A percentile compares a stretch with the other conserved stretches of the same genome.
Evolutionary conservation across 2,888 invertebrate species (phyloP).

Genomic region (Empis livida): DNA sequence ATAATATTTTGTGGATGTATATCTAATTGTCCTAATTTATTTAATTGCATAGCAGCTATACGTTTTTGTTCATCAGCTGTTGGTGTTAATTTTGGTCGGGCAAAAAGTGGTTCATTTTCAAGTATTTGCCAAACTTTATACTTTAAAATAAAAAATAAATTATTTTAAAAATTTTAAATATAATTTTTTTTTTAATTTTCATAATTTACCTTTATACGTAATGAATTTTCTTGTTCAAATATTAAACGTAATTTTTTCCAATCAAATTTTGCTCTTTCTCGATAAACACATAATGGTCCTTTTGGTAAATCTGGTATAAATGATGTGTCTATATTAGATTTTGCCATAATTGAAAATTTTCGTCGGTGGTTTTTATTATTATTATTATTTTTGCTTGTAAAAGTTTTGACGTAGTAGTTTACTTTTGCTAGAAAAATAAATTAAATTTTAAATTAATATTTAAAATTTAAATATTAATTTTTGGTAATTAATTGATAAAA

Average conservation of each 20-base stretch:
- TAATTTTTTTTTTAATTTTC: neutral
- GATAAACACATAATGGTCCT: slow-evolving; percentile 61
- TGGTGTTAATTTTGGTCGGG: slow-evolving; percentile 45
- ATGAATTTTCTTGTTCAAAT: slow-evolving; percentile 61
- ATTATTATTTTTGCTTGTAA: no score
- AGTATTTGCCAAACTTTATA: slow-evolving; percentile 64
- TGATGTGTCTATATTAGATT: slow-evolving; percentile 37
- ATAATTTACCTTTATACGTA: slow-evolving; percentile 67
- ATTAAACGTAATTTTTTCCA: slow-evolving; percentile 75
- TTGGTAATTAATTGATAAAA: no score
- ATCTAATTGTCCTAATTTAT: slow-evolving; percentile 51
- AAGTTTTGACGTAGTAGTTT: no score
- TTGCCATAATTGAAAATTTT: no score
- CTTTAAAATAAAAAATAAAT: slow-evolving; percentile 36
- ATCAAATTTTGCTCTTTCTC: slow-evolving; percentile 67
- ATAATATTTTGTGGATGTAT: slow-evolving; percentile 50
- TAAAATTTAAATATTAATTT: no score
- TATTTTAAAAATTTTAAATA: slow-evolving; percentile 1
- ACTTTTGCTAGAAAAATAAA: no score
- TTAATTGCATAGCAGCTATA: slow-evolving; percentile 52
- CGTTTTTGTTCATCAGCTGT: slow-evolving; percentile 62
- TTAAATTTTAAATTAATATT: no score
- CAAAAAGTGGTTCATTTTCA: slow-evolving; percentile 68
- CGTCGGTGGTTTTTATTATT: no score
- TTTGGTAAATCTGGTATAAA: slow-evolving; percentile 52